Percentiles rank a stretch among this genome's conserved stretches.
These are phyloP conservation scores for Hydrophis major DNA, from an alignment of 2,797 vertebrate species.

Conservation along the genomic window DNA sequence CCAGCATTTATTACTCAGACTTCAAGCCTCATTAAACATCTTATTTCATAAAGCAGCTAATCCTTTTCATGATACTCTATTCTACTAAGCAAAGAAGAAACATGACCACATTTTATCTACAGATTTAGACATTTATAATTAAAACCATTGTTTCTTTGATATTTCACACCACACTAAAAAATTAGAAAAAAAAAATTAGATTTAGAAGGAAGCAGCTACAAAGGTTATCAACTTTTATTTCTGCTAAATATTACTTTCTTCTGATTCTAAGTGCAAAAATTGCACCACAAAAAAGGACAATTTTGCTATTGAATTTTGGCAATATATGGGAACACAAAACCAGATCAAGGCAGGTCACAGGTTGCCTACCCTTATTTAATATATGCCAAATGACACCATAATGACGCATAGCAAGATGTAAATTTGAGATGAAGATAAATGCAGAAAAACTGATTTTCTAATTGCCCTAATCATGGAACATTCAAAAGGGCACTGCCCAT, in stretches of 20 bases:
- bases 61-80: slow-evolving; percentile 51
- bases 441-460: background rate
- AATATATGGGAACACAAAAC: background rate
- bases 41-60: slow-evolving; percentile 41
- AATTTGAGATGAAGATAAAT: background rate
- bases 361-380: background rate
- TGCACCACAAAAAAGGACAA: background rate
- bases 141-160: slow-evolving; percentile 50
- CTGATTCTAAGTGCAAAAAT: background rate
- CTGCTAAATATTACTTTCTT: background rate
- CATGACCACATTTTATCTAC: slow-evolving; percentile 35
- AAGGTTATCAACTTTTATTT: slow-evolving; percentile 4
- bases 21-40: slow-evolving; percentile 53
- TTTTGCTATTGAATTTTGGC: background rate
- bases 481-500: background rate
- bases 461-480: background rate
- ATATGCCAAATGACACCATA: background rate
- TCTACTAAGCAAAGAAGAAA: slow-evolving; percentile 46
- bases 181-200: background rate
- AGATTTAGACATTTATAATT: slow-evolving; percentile 52
- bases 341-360: background rate
- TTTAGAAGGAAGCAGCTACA: slow-evolving; percentile 28
- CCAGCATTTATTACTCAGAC: slow-evolving; percentile 51
- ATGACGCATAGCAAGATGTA: background rate
- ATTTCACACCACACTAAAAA: slow-evolving; percentile 32